Base-by-base conservation (phyloP, 2,888 invertebrate genomes). In the Agrotis segetum region DNA sequence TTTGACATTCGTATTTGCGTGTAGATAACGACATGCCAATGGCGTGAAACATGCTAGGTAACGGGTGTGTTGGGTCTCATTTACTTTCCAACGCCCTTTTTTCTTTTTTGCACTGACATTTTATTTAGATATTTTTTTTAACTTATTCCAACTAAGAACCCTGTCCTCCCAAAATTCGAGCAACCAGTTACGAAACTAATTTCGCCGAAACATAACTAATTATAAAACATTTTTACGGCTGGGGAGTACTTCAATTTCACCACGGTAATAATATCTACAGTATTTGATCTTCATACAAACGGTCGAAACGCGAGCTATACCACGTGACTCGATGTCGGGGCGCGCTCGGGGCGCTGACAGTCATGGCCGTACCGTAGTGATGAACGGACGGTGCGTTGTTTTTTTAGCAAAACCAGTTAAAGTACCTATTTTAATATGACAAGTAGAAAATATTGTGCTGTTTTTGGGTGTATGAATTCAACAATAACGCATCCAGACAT, bases 191-290 rank as follows among this genome's bases (percentile, higher is more conserved):
- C 47, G 56, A 76, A 83, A 64, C 70, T 60, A 77, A 84, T 81
- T 78, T 77, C 63, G 55, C 17, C 34, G 68, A 69, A 58, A 67
- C 60, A 34, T 9, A 63, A 72, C 56, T 77, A 81, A 85, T 82
- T 85, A 84, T 84, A 74, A 75, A 71, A 73, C 61, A 67, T 77
- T 73, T 84, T 80, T 72, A 73, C 65, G 69, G 73, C 61, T 46
- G 44, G 67, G 64, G 72, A 76, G 75, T 82, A 85, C 80, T 88
- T 88, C 87, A 90, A 92, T 92, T 92, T 92, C 89, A 92, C 90
- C 91, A n/a, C n/a, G n/a, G n/a, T n/a, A n/a, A n/a, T n/a, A n/a
- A n/a, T n/a, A n/a, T n/a, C n/a, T n/a, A n/a, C n/a, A n/a, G n/a
- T n/a, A n/a, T n/a, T n/a, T n/a, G n/a, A n/a, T n/a, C n/a, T n/a